phyloP scores from a whole-genome alignment of 1,140 invertebrate genomes.

The Pseudomyrmex gracilis region DNA sequence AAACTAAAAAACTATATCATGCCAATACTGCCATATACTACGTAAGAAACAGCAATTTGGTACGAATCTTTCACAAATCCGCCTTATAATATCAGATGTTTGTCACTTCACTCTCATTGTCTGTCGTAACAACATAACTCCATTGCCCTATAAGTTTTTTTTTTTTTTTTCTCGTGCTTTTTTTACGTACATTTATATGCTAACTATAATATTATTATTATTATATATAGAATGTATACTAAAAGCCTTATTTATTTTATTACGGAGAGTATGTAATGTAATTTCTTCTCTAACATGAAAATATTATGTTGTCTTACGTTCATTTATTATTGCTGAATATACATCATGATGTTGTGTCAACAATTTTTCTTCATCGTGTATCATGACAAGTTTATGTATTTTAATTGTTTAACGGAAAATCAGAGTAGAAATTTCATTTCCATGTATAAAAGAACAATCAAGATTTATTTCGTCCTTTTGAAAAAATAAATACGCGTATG shows the following conservation, averaged over 20 bases:
- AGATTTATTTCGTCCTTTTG: not conserved
- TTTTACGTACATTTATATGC: constrained; percentile 10
- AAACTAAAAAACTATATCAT: constrained; percentile 75
- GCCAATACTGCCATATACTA: constrained; percentile 80
- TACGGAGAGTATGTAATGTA: constrained; percentile 13
- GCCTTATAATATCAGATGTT: constrained; percentile 63
- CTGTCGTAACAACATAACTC: too few relatives aligned
- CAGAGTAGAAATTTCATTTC: not conserved
- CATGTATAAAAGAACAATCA: not conserved
- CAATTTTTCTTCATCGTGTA: constrained; percentile 17
- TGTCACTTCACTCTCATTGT: constrained; percentile 17
- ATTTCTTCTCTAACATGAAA: not conserved
- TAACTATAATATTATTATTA: not conserved
- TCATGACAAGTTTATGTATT: constrained; percentile 37
- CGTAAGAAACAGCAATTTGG: constrained; percentile 76
- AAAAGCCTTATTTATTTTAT: constrained; percentile 53
- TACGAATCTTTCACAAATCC: constrained; percentile 71
- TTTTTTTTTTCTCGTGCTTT: constrained; percentile 20
- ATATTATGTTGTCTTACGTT: not conserved
- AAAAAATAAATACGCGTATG: not conserved
- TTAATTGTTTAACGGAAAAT: not conserved
- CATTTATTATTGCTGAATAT: not conserved
- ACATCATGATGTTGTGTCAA: not conserved
- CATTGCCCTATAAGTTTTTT: not conserved
- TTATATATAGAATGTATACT: constrained; percentile 21